Base-by-base conservation (phyloP, 2,888 invertebrate species). In the Pocota personata region DNA sequence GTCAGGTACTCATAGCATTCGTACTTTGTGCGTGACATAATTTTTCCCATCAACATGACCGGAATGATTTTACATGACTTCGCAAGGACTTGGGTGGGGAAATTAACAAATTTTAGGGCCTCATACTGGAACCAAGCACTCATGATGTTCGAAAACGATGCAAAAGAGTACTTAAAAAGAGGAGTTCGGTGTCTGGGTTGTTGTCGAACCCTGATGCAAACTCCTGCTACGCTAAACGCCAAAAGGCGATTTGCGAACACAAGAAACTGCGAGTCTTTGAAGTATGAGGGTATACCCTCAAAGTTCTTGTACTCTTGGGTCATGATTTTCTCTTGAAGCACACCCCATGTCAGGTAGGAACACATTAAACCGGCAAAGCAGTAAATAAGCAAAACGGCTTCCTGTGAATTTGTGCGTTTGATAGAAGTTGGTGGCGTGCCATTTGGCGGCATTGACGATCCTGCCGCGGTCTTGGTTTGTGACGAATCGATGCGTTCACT, bases 91-190 rank as follows among this genome's bases (percentile, higher is more conserved):
- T 99, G 99, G 58, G 98, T 98, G 1, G 99, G 99, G 92, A 99
- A 99, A 90, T 97, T 98, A 90, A 99, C 98, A 92, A 97, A 99
- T 92, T 99, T 99, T 55, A 99, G 94, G 21, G 99, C 99, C 93
- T 99, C 99, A 92, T 99, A 99, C 93, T 99, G 99, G 93, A 98
- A 99, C 99, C 99, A 99, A 58, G 98, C 98, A 91, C 98, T 98
- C 94, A 99, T 95, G 87, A 99, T 97, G 92, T 99, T 99, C 14
- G 98, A 98, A 90, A 99, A 95, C 3, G 99, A 98, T 90, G 98
- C 98, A 93, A 96, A 99, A 0, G 97, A 96, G 93, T 98, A 99
- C 93, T 98, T 97, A 93, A 98, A 98, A 10, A 98, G 93, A 0
- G 99, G 99, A 69, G 97, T 97, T 24, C 95, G 95, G 89, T 97